Base-by-base conservation (phyloP, 2,113 vertebrate genomes). In the Corythornis madagascariensis region DNA sequence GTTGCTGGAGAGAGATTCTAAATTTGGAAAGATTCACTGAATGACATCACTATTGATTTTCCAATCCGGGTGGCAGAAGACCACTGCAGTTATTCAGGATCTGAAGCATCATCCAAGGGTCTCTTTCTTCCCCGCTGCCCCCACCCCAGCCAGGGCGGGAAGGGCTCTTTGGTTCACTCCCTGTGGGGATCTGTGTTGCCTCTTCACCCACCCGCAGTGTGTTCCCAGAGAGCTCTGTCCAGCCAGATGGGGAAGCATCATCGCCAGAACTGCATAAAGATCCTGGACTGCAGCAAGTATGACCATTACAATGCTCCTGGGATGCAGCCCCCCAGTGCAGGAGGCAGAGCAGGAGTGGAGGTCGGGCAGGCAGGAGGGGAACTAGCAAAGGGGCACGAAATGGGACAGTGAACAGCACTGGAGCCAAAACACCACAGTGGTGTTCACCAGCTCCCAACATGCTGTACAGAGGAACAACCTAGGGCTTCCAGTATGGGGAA, bases 361-460 rank as follows among this genome's bases (percentile, higher is more conserved):
- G 7, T 8, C 14, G 8, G 20, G 50, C 13, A 24, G 43, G 29
- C 5, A 56, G 45, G 48, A 57, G 56, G 35, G 28, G 71, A 92
- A 80, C 43, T 42, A 16, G 63, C 10, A 16, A 11, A 1, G 0
- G 1, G 35, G 73, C 45, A 53, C 0, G 0, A 31, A 47, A 45
- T 28, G 53, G 56, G 77, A 42, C 59, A 55, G 53, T 2, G n/a
- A 73, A 43, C 52, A 86, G 89, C 86, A 69, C 73, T 0, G 29
- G 83, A 72, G 28, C 89, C 48, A 38, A 4, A 71, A 28, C 69
- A 67, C 52, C 69, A 40, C 25, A 35, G 53, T 3, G 47, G 57
- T 20, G 29, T 42, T 28, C 13, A 8, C 24, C 80, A 69, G 57
- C 92, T 85, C 64, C 77, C 70, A 47, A 64, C 29, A 9, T 1